Evolutionary conservation across 2,888 invertebrate species (phyloP), one percentile per base, ranked within the genome.

Genomic region (Pristionchus fissidentatus): DNA sequence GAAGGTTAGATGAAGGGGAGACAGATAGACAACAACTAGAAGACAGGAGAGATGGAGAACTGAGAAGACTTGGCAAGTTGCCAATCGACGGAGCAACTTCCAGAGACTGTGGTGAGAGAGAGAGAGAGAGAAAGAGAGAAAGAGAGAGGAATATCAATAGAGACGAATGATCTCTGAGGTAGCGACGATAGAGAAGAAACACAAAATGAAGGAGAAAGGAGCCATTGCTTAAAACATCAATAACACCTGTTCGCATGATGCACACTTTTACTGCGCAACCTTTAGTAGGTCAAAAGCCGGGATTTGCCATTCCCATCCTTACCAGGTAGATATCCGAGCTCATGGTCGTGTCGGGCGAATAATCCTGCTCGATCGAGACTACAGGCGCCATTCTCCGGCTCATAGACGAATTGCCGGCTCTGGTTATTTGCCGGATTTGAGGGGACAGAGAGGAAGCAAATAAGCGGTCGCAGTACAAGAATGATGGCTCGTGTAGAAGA

Each of bases 401-500:
- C 13, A 38, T 35, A 13, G 70, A 32, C 13, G 75, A 77, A 26
- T 77, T 49, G 46, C 46, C 49, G 75, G 75, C 19, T 77, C 22
- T 29, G 3, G 32, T 29, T 49, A 7, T n/a, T 13, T 32, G 52
- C 19, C 7, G 46, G 46, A 78, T 49, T n/a, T 26, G 52, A 35
- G 57, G 32, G 13, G 43, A 43, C n/a, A 15, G 46, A 73, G 73
- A 46, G 46, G 46, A 43, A 73, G 73, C 43, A 41, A 73, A 41
- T 13, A 10, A 32, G 62, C n/a, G 29, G 5, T 4, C 29, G 29
- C 46, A 49, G 75, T 77, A 77, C 49, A 77, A 46, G 75, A 77
- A 75, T 75, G 75, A 75, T 52, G 46, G 49, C 19, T 13, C 49
- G 43, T 70, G 70, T 43, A 70, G 70, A 22, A n/a, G 41, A 38